These are phyloP conservation scores for Promerops cafer DNA, from an alignment of 2,113 vertebrate genomes.

Conservation along the genomic window DNA sequence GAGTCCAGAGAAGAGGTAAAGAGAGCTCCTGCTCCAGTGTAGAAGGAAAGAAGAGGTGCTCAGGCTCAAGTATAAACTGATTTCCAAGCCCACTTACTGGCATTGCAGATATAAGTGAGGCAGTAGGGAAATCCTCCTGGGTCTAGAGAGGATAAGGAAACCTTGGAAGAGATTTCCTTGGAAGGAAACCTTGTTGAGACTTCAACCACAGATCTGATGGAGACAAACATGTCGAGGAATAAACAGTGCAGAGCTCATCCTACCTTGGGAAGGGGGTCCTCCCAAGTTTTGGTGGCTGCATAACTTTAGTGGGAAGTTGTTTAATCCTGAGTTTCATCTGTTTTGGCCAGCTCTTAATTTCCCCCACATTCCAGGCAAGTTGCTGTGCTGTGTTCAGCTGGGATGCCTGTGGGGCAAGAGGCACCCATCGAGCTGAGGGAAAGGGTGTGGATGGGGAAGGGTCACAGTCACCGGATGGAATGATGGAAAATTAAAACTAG, in stretches of 20 bases:
- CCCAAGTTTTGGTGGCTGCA: rapidly evolving
- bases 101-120: background rate
- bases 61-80: background rate
- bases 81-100: background rate
- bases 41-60: background rate
- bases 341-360: background rate
- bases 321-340: background rate
- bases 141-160: background rate
- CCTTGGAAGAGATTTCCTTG: background rate
- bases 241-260: rapidly evolving
- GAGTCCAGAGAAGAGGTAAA: background rate
- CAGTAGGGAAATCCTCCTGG: background rate
- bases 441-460: background rate
- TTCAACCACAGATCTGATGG: background rate
- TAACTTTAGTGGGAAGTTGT: background rate
- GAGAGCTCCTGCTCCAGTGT: background rate
- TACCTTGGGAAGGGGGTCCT: background rate
- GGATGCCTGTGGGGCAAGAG: background rate
- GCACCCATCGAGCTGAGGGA: background rate
- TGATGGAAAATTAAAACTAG: background rate
- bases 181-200: background rate
- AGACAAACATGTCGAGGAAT: background rate
- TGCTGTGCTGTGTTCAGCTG: background rate
- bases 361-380: background rate
- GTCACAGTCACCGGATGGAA: background rate